Evolutionary conservation across 1,140 invertebrate species (phyloP), one percentile per base, ranked within the genome.

Genomic region (Lasaia peninsularis): DNA sequence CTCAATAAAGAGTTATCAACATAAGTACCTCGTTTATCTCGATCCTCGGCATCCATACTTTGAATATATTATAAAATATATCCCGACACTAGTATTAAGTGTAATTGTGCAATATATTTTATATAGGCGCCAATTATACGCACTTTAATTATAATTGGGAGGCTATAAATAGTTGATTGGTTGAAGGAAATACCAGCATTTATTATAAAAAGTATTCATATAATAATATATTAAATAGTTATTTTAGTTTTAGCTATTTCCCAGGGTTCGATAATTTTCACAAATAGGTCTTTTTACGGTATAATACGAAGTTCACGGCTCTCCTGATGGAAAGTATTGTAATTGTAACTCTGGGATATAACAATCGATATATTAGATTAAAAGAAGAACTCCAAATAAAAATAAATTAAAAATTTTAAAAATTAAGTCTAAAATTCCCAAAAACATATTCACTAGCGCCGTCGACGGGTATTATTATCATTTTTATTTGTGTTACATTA

Each of bases 71-170:
- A 44, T 44, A 44, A 44, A 44, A 44, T 11, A 44, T 20, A 44
- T 20, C 8, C 40, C 40, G 18, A 20, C 40, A 44, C 40, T 44
- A 44, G 40, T 44, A 44, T 44, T 44, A 44, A 44, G 14, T 44
- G 40, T 44, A 44, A 44, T 44, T 44, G 40, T 44, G 40, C 40
- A 44, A 44, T 44, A 44, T 44, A 44, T 44, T 44, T 44, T 44
- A 44, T 44, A 44, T 20, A 3, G 40, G 40, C 40, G 18, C 40
- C 40, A 44, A 44, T 44, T 44, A 44, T 44, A 44, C 18, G 16
- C 16, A 44, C 16, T 44, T 44, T 44, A 44, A 44, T 44, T 44
- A 18, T 44, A 44, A 44, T 44, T 44, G 40, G 40, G 40, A 20
- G 18, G 16, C 40, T 20, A 44, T 44, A 44, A 20, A 44, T 44